Base-by-base conservation (phyloP, 2,888 invertebrate genomes). In the Leucania comma region DNA sequence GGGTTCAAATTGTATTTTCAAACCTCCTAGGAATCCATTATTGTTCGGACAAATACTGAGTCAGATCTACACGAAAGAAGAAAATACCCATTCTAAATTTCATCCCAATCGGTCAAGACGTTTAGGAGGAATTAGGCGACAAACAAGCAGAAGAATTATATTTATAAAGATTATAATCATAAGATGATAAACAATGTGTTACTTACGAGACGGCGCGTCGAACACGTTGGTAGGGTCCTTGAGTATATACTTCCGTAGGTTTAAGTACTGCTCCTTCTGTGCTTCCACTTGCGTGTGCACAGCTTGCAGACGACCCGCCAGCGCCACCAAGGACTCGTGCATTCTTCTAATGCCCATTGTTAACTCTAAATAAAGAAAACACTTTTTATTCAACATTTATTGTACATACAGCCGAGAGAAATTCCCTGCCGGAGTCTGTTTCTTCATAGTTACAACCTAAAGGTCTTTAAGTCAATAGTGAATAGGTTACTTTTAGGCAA, bases 221-320 rank as follows among this genome's bases (percentile, higher is more conserved):
- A 98, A 98, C 0, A 98, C 97, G 87, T 98, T 97, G 6, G 97
- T 97, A 8, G 97, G 96, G 86, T 99, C 98, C 70, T 98, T 97
- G 54, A 97, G 96, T 24, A 98, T 96, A 83, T 98, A 97, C 89
- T 97, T 98, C 50, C 98, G 93, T 58, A 98, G 96, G 90, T 98
- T 98, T n/a, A 98, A 93, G 89, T 98, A 98, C 81, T 98, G 98
- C 71, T 98, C 98, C 92, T 98, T 98, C 88, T 98, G 98, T 1
- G 97, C 96, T 88, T 98, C 98, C 0, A 99, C 98, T 73, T 94
- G 93, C 2, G 94, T 82, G 88, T 99, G 98, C 1, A 98, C 97
- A 6, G 97, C 97, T 87, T 99, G 98, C 50, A 99, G 93, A 51
- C 98, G 97, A 0, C 98, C 98, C n/a, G 99, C 99, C 70, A 99